Conservation (phyloP, 2,113 vertebrate genomes). For the Ammospiza caudacuta region DNA sequence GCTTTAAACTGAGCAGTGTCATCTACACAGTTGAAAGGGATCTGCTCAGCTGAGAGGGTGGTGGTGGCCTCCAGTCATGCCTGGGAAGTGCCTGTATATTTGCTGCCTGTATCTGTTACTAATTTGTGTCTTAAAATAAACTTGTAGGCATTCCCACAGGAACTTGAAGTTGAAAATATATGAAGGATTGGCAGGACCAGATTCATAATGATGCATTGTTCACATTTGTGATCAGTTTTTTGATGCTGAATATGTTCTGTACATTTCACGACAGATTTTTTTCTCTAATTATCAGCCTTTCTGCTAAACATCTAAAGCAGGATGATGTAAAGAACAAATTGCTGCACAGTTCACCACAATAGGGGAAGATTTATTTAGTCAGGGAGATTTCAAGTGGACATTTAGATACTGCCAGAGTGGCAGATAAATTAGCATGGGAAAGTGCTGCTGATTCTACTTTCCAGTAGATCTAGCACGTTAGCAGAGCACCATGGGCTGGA, state of each 20-base stretch:
- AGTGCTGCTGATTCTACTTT: conserved; percentile 31
- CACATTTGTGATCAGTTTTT: conserved; percentile 34
- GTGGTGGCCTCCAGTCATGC: conserved; percentile 2
- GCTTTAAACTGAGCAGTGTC: neutral
- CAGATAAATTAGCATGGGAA: conserved; percentile 47
- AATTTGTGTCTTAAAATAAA: conserved; percentile 62
- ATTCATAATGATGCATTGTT: neutral
- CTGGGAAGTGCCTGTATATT: conserved; percentile 24
- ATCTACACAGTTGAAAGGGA: neutral
- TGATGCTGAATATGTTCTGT: neutral
- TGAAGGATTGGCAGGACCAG: conserved; percentile 19
- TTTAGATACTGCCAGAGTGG: conserved; percentile 48
- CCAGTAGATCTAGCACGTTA: conserved; percentile 16
- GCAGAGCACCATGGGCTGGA: conserved; percentile 50
- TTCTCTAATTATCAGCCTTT: neutral
- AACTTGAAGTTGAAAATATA: conserved; percentile 38
- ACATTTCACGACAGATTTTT: neutral
- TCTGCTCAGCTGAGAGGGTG: conserved; percentile 1
- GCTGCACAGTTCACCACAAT: neutral
- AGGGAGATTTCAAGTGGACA: conserved; percentile 24
- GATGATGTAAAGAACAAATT: conserved; percentile 11
- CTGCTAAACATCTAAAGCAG: neutral
- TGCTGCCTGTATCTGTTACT: conserved; percentile 49
- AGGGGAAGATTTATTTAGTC: conserved; percentile 32
- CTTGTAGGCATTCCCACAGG: conserved; percentile 54